phyloP scores from a whole-genome alignment of 2,113 vertebrate species.

The Psettodes erumei region DNA sequence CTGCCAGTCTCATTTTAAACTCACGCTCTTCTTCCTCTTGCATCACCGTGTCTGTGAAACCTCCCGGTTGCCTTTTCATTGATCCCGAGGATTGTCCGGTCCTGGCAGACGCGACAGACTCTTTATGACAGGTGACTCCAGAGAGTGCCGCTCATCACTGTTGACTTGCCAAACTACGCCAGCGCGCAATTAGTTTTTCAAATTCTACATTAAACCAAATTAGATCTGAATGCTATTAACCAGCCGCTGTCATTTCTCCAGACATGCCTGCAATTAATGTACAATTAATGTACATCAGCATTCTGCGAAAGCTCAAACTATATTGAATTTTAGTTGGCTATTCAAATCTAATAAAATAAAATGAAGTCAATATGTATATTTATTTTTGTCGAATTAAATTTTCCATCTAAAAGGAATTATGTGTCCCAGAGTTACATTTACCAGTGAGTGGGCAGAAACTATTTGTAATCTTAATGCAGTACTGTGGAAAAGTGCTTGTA shows the following conservation, averaged over 20 bases:
- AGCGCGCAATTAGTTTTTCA: not conserved
- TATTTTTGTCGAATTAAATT: too few species aligned
- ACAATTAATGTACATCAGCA: too few species aligned
- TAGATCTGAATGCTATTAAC: not conserved
- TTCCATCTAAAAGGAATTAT: not conserved
- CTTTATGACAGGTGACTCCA: constrained; percentile 3
- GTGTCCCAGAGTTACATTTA: not conserved
- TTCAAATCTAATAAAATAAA: too few species aligned
- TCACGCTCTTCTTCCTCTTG: not conserved
- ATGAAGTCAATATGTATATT: too few species aligned
- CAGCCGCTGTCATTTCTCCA: constrained; percentile 23
- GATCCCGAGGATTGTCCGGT: constrained; percentile 7
- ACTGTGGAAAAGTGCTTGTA: too few species aligned
- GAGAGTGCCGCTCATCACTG: constrained; percentile 1
- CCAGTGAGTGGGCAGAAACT: not conserved
- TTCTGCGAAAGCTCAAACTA: not conserved
- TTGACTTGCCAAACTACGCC: constrained; percentile 26
- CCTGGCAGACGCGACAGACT: constrained; percentile 11
- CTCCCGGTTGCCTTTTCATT: not conserved
- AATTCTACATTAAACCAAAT: constrained; percentile 1
- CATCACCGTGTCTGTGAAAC: not conserved
- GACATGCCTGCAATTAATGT: not conserved
- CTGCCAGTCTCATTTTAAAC: not conserved
- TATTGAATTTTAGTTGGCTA: not conserved
- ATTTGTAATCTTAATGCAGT: not conserved